phyloP scores from a whole-genome alignment of 2,888 invertebrate genomes.

The Sceliomorpha sp. region DNA sequence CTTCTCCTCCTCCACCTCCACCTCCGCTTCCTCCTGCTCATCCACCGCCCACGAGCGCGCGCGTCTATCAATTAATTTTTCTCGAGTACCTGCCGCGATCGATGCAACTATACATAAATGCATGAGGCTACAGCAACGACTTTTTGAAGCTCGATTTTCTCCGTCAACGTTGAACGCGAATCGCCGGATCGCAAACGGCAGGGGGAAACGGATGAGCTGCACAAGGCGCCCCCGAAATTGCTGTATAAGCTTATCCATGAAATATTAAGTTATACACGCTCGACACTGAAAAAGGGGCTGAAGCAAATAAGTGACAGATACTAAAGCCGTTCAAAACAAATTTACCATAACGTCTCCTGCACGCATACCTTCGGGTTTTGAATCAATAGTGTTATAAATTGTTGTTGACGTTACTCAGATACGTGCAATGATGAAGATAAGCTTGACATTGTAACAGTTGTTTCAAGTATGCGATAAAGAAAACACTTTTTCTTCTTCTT shows the following conservation, averaged over 20 bases:
- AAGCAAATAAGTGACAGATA: slow-evolving; percentile 31
- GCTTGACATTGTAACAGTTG: no score
- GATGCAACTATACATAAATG: slow-evolving; percentile 68
- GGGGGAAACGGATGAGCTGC: slow-evolving; percentile 35
- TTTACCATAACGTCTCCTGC: no score
- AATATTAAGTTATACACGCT: slow-evolving; percentile 45
- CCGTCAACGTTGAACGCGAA: slow-evolving; percentile 55
- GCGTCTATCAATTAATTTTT: slow-evolving; percentile 63
- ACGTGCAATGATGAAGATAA: no score
- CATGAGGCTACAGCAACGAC: slow-evolving; percentile 61
- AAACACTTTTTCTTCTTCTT: no score
- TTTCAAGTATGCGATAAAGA: no score
- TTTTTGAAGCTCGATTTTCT: slow-evolving; percentile 67
- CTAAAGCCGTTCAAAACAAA: slow-evolving; percentile 13
- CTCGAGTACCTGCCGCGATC: slow-evolving; percentile 59
- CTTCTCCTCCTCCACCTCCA: no score
- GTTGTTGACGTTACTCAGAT: no score
- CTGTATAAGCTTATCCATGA: slow-evolving; percentile 50
- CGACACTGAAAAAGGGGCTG: slow-evolving; percentile 30
- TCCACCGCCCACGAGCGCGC: slow-evolving; percentile 27
- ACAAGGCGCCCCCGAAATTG: slow-evolving; percentile 33
- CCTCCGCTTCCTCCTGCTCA: neutral
- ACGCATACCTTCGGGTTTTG: no score
- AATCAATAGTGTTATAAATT: no score
- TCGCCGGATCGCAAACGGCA: slow-evolving; percentile 22